Evolutionary conservation across 2,113 vertebrate genomes (phyloP).

Genomic region (Sturnira hondurensis): DNA sequence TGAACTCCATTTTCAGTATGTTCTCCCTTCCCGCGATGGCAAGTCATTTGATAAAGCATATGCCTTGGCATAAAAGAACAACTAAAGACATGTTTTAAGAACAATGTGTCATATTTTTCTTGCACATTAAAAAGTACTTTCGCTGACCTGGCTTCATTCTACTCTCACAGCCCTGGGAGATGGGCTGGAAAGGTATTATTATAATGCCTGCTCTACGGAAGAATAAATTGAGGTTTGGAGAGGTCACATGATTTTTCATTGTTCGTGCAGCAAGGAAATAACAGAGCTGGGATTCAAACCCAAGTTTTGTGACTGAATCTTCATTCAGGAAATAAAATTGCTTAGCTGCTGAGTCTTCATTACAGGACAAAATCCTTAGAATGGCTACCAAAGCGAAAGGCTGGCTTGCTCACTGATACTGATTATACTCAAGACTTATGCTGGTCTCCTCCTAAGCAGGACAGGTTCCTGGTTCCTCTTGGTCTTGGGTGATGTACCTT

Average conservation of each 20-base stretch:
- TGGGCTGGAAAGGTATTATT: not conserved
- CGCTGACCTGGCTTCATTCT: not conserved
- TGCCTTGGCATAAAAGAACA: not conserved
- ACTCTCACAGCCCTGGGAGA: not conserved
- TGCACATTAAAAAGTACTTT: not conserved
- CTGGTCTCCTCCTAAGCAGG: not conserved
- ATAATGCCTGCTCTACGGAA: not conserved
- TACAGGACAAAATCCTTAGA: not conserved
- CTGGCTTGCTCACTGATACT: not conserved
- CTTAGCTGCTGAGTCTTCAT: not conserved
- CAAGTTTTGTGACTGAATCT: not conserved
- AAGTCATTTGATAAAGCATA: not conserved
- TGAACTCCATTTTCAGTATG: not conserved
- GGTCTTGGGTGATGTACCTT: not conserved
- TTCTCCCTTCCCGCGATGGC: not conserved
- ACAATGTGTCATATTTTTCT: not conserved
- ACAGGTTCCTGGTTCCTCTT: not conserved
- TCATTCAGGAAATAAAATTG: not conserved
- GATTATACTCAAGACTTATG: not conserved
- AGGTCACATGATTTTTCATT: not conserved
- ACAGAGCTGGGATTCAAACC: not conserved
- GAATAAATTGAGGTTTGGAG: slow-evolving; percentile 11
- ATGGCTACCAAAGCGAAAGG: not conserved
- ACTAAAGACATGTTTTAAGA: not conserved
- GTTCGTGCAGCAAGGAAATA: not conserved